phyloP scores from a whole-genome alignment of 2,113 vertebrate species.

The Garra rufa region DNA sequence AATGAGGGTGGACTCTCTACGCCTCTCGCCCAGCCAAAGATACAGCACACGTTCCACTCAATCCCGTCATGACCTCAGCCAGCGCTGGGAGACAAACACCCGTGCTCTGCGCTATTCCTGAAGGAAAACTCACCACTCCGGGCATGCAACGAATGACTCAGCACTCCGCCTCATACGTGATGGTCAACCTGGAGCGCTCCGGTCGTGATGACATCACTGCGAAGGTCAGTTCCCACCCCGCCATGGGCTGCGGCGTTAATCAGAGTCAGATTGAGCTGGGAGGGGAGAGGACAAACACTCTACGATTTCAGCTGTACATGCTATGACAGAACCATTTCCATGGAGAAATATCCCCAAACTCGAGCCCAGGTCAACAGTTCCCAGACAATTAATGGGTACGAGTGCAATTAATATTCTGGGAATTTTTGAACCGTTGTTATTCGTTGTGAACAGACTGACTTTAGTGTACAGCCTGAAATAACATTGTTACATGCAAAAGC shows the following conservation, averaged over 20 bases:
- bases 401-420: slow-evolving; percentile 25
- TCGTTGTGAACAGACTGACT: neutral
- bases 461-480: neutral
- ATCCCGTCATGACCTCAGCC: slow-evolving; percentile 60
- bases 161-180: slow-evolving; percentile 66
- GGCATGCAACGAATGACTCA: slow-evolving; percentile 69
- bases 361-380: slow-evolving; percentile 20
- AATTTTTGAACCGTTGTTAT: neutral
- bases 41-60: slow-evolving; percentile 54
- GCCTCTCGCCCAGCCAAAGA: slow-evolving; percentile 49
- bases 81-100: slow-evolving; percentile 55
- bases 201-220: slow-evolving; percentile 75
- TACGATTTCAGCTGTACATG: slow-evolving; percentile 27
- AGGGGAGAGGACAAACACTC: slow-evolving; percentile 61
- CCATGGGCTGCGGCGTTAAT: slow-evolving; percentile 70
- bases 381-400: slow-evolving; percentile 33
- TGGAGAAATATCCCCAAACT: slow-evolving; percentile 28
- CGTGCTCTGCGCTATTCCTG: slow-evolving; percentile 64
- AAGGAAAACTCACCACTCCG: slow-evolving; percentile 62
- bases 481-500: slow-evolving; percentile 16
- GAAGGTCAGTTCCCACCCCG: slow-evolving; percentile 73
- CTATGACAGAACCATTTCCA: slow-evolving; percentile 46
- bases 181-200: slow-evolving; percentile 71
- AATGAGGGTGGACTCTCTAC: slow-evolving; percentile 42
- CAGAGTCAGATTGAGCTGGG: slow-evolving; percentile 72